Conservation (phyloP, 2,888 invertebrate species). For the Tiliacea aurago region DNA sequence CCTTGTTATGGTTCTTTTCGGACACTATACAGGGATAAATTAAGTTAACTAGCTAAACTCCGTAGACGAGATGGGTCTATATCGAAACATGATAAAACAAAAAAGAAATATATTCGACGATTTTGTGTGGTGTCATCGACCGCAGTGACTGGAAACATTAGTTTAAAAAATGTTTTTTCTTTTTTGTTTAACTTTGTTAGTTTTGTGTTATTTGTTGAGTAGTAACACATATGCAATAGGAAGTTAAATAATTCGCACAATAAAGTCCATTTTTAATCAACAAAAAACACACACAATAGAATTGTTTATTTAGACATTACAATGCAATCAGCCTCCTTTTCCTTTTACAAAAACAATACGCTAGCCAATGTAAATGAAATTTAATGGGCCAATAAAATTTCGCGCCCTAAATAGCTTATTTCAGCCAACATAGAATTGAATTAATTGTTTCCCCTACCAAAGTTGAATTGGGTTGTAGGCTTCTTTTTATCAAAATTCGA, state of each 20-base stretch:
- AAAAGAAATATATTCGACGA: too few species aligned
- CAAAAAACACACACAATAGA: not conserved
- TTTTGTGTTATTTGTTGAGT: too few species aligned
- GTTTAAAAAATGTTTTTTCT: too few species aligned
- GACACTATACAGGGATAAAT: too few species aligned
- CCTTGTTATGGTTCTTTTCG: too few species aligned
- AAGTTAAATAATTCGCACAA: not conserved
- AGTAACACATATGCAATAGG: too few species aligned
- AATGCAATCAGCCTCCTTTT: conserved; percentile 23
- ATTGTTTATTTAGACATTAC: conserved; percentile 24
- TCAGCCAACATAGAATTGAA: conserved; percentile 47
- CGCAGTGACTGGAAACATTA: too few species aligned
- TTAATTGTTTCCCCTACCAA: conserved; percentile 52
- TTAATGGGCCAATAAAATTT: conserved; percentile 61
- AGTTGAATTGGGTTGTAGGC: conserved; percentile 26
- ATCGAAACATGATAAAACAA: too few species aligned
- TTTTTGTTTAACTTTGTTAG: too few species aligned
- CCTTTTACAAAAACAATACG: conserved; percentile 45
- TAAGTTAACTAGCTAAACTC: too few species aligned
- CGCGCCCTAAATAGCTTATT: conserved; percentile 44
- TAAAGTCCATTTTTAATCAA: not conserved
- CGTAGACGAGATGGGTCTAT: too few species aligned
- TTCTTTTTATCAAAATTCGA: conserved; percentile 13
- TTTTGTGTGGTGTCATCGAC: too few species aligned
- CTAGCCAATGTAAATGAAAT: conserved; percentile 46